Conservation (phyloP, 2,113 vertebrate genomes). For the Colius striatus region DNA sequence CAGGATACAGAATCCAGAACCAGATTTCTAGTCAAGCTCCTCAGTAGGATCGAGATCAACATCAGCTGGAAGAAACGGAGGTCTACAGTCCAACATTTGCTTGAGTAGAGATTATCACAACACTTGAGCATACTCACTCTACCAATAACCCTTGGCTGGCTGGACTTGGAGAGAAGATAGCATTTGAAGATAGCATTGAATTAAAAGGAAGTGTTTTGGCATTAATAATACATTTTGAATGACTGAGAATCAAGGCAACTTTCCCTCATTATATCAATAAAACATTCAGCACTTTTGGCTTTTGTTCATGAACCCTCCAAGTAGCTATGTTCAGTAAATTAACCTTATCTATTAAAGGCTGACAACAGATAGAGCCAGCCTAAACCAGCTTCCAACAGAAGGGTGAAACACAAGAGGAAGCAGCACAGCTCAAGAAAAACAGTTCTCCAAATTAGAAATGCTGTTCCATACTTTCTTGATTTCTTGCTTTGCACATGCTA, state of each 20-base stretch:
- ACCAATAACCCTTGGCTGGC: background rate
- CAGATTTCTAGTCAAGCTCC: background rate
- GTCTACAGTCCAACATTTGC: background rate
- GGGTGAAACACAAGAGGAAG: background rate
- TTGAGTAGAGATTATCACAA: background rate
- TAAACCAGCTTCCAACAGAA: background rate
- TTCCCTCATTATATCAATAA: conserved; percentile 20
- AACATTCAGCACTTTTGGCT: conserved; percentile 5
- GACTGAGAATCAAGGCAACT: conserved; percentile 13
- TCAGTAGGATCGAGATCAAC: background rate
- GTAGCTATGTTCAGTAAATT: background rate
- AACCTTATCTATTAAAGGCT: conserved; percentile 11
- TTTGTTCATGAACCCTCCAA: background rate
- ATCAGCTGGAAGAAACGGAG: background rate
- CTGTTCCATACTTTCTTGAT: conserved; percentile 4
- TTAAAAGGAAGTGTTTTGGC: conserved; percentile 29
- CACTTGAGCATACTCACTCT: background rate
- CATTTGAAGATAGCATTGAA: background rate
- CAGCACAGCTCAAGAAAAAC: background rate
- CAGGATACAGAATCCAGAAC: background rate
- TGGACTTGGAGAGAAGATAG: background rate
- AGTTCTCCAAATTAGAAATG: background rate
- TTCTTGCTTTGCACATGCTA: conserved; percentile 17
- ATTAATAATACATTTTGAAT: conserved; percentile 55
- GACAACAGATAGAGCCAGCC: conserved; percentile 20